Conservation (phyloP, 1,140 invertebrate genomes). For the Caenorhabditis remanei region DNA sequence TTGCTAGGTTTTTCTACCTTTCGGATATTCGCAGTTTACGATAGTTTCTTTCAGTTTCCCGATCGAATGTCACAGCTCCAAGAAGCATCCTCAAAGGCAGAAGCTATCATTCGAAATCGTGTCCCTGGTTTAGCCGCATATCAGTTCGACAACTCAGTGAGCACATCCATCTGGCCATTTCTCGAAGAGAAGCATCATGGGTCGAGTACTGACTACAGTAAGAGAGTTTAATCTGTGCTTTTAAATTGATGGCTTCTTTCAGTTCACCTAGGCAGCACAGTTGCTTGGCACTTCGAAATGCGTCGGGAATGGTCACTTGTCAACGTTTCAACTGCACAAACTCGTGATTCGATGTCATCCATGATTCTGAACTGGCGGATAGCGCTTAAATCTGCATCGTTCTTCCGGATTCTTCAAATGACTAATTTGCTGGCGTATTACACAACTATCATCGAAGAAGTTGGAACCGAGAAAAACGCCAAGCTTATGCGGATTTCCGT, state of each 20-base stretch:
- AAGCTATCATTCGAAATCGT: neutral
- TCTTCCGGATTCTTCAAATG: constrained; percentile 35
- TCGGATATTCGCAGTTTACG: neutral
- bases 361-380: constrained; percentile 34
- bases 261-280: constrained; percentile 26
- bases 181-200: neutral
- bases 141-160: constrained; percentile 17
- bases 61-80: constrained; percentile 22
- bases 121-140: neutral
- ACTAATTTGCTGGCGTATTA: constrained; percentile 19
- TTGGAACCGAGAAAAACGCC: neutral
- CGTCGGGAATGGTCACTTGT: constrained; percentile 5
- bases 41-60: neutral
- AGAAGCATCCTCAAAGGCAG: neutral
- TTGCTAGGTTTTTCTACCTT: neutral
- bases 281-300: constrained; percentile 31
- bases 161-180: constrained; percentile 3
- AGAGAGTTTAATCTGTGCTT: neutral
- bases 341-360: constrained; percentile 15
- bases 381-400: neutral
- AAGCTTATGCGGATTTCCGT: neutral
- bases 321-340: constrained; percentile 1
- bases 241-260: neutral
- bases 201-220: neutral
- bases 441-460: constrained; percentile 1